These are phyloP conservation scores for Drosophila quadrilineata DNA, from an alignment of 1,140 invertebrate genomes.

Conservation along the genomic window DNA sequence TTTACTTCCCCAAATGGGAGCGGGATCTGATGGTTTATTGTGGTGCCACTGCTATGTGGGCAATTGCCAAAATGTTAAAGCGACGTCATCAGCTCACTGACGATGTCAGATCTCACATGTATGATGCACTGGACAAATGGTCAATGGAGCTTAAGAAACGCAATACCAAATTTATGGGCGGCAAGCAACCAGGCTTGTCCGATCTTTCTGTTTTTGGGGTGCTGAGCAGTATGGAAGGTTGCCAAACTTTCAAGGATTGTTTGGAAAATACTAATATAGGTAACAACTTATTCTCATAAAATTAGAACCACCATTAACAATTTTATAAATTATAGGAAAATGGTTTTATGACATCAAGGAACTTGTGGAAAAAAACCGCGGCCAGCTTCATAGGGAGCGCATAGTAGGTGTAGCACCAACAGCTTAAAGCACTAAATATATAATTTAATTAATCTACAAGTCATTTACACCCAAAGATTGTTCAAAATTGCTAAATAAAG, in stretches of 20 bases:
- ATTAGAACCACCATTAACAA: not conserved
- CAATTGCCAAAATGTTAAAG: slow-evolving; percentile 94
- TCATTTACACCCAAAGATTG: slow-evolving; percentile 43
- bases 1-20: slow-evolving; percentile 93
- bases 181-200: slow-evolving; percentile 93
- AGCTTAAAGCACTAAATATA: slow-evolving; percentile 15
- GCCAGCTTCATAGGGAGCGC: slow-evolving; percentile 70
- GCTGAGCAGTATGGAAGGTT: slow-evolving; percentile 97
- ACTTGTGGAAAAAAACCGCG: slow-evolving; percentile 82
- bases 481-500: slow-evolving; percentile 47
- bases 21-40: slow-evolving; percentile 94
- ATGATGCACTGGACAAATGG: slow-evolving; percentile 94
- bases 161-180: slow-evolving; percentile 90
- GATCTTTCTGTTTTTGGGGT: slow-evolving; percentile 97
- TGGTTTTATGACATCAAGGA: slow-evolving; percentile 84
- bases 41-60: slow-evolving; percentile 96
- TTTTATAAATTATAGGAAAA: slow-evolving; percentile 43
- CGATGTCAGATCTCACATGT: slow-evolving; percentile 94
- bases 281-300: not conserved
- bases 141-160: slow-evolving; percentile 86
- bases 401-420: slow-evolving; percentile 37
- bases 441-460: not conserved
- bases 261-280: slow-evolving; percentile 87
- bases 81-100: slow-evolving; percentile 92
- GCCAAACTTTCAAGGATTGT: slow-evolving; percentile 93